Evolutionary conservation across 2,797 vertebrate genomes (phyloP), one percentile per base, ranked within the genome.

Genomic region (Syngnathus acus): DNA sequence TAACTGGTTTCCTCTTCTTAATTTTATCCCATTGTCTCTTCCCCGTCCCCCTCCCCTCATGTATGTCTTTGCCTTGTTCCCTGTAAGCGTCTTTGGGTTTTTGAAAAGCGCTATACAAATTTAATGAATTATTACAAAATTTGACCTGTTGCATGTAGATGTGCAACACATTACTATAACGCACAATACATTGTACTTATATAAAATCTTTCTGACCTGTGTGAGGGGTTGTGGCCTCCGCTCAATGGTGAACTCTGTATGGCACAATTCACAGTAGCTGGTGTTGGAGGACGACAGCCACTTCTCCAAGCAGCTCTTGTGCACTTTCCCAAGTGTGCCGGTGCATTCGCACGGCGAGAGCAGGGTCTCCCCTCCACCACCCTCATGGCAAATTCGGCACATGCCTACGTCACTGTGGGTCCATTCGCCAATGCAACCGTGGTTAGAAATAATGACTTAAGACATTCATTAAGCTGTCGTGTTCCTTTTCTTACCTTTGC

Each of bases 261-360:
- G 97, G 86, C 96, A 99, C 72, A 99, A 93, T 87, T 98, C 95
- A 68, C 97, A 98, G 91, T 97, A 99, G 90, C 94, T 99, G 85
- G 97, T 99, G 91, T 99, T 98, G 75, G 97, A 99, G 45, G 97
- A 98, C 19, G 97, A 98, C 39, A 99, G 93, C 97, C 97, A 99
- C 85, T 93, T 95, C 87, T 99, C 97, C 90, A 98, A 89, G 82
- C 97, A 99, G 91, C 94, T 99, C 87, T 94, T 95, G 91, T 99
- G 97, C 86, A 99, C 95, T n/a, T 96, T 94, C 1, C 96, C 97
- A 87, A 99, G 84, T 0, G 96, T 98, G 57, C 96, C 96, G 0
- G 94, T 95, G 89, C 97, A 99, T 86, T 94, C 94, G 47, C 97
- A 98, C 0, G 95, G 97, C 0, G 96, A 98, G 57, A 99, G 93